Conservation (phyloP, 2,113 vertebrate genomes). For the Urocolius indicus region DNA sequence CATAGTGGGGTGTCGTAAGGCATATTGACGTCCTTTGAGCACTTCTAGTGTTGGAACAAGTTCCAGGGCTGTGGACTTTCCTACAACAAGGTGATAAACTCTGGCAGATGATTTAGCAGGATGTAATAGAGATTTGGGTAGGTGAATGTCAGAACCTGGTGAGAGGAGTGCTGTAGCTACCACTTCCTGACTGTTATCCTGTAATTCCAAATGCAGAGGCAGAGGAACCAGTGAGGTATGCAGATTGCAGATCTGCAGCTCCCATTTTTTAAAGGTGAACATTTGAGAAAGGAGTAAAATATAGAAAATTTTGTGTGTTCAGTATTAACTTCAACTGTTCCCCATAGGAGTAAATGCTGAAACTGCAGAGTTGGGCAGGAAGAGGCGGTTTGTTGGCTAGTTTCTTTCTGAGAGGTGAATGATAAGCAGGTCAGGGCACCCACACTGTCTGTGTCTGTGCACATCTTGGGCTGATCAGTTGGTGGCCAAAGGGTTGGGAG, state of each 20-base stretch:
- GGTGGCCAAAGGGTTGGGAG: background rate
- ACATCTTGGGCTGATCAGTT: background rate
- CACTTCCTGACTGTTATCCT: background rate
- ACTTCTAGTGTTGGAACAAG: background rate
- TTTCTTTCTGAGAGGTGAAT: slow-evolving; percentile 38
- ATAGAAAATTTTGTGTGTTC: slow-evolving; percentile 3
- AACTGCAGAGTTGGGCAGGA: slow-evolving; percentile 23
- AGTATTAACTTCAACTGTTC: slow-evolving; percentile 47
- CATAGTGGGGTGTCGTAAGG: background rate
- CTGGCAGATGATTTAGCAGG: background rate
- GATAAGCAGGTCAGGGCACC: background rate
- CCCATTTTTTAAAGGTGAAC: background rate
- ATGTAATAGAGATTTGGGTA: background rate
- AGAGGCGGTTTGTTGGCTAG: slow-evolving; percentile 2
- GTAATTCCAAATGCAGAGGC: background rate
- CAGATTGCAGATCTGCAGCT: background rate
- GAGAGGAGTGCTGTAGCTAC: background rate
- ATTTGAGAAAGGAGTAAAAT: background rate
- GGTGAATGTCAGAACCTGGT: background rate
- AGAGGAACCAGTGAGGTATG: background rate
- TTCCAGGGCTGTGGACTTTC: background rate
- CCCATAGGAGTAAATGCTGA: slow-evolving; percentile 28
- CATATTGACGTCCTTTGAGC: background rate
- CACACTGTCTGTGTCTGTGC: background rate
- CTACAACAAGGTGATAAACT: background rate